phyloP scores from a whole-genome alignment of 2,888 invertebrate species.

The Perizoma affinitatum region DNA sequence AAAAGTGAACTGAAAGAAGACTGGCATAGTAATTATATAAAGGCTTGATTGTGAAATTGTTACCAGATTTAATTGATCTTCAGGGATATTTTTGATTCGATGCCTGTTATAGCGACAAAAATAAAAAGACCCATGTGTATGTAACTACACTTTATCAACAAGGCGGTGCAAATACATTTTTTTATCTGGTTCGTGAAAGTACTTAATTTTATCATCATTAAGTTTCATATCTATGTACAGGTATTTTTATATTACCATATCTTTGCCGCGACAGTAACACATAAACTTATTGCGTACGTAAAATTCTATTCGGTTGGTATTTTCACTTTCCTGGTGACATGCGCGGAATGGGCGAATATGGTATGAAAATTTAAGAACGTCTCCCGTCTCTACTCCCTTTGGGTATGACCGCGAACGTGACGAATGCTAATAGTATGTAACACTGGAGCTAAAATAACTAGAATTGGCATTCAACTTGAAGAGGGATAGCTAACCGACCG shows the following conservation, averaged over 20 bases:
- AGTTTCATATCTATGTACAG: conserved; percentile 9
- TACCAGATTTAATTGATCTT: no score
- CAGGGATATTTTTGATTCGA: no score
- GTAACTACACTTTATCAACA: no score
- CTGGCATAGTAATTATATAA: no score
- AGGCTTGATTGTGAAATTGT: no score
- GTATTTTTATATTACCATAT: neutral
- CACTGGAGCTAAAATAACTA: conserved; percentile 33
- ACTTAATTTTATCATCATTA: neutral
- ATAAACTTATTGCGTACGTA: conserved; percentile 46
- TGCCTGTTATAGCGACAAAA: no score
- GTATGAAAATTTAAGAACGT: conserved; percentile 77
- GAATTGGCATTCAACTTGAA: conserved; percentile 32
- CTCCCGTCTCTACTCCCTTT: conserved; percentile 59
- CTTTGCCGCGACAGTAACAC: conserved; percentile 19
- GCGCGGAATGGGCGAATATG: conserved; percentile 44
- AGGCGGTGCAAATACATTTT: no score
- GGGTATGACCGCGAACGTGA: conserved; percentile 70
- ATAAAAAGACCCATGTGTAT: no score
- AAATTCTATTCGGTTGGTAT: conserved; percentile 67
- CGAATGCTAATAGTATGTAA: conserved; percentile 54
- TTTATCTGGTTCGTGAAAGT: no score
- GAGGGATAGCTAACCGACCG: neutral
- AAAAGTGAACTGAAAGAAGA: no score
- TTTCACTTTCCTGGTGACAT: conserved; percentile 67